Base-by-base conservation (phyloP, 1,140 invertebrate genomes). In the Ooceraea biroi region DNA sequence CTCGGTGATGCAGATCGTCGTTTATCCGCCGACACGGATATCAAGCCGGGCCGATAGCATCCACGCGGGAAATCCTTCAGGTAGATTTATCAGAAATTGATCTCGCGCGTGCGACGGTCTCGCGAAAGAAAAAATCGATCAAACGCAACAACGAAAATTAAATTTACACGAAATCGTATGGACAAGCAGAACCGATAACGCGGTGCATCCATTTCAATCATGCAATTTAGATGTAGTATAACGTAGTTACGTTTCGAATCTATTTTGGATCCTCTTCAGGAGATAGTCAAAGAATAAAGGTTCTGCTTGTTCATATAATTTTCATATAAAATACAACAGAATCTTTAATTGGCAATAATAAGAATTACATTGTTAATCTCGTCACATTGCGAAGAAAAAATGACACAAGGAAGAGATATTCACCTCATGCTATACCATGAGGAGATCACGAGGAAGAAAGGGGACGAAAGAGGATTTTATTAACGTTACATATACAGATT, bases 381-480 rank as follows among this genome's bases (percentile, higher is more conserved):
- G 11, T 52, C 4, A 52, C 41, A 17, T 46, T 3, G 22, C 27
- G 17, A 12, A 11, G 2, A 57, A 57, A n/a, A 57, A 80, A 4
- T 48, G 71, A 83, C 19, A 11, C 25, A 78, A 22, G 17, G 36
- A 66, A 65, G 4, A 82, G 48, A 72, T 85, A 74, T 27, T 61
- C 65, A 85, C 27, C 30, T 10, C 60, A 55, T 41, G 8, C 22
- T 25, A 14, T 22, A 61, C 60, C 58, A 14, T 17, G 41, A 52
- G 69, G 71, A 82, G 19, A 87, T 71, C 65, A 57, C 46, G 10
- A 80, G 69, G 85, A 60, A 72, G 44, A 69, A 25, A 69, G n/a
- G 30, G 48, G 58, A 88, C 52, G 36, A 72, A 36, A 36, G 36
- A 65, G 77, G 71, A 88, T 82, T 88, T 88, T 88, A 88, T 88